Evolutionary conservation across 2,888 invertebrate species (phyloP), one percentile per base, ranked within the genome.

Genomic region (Macaria notata): DNA sequence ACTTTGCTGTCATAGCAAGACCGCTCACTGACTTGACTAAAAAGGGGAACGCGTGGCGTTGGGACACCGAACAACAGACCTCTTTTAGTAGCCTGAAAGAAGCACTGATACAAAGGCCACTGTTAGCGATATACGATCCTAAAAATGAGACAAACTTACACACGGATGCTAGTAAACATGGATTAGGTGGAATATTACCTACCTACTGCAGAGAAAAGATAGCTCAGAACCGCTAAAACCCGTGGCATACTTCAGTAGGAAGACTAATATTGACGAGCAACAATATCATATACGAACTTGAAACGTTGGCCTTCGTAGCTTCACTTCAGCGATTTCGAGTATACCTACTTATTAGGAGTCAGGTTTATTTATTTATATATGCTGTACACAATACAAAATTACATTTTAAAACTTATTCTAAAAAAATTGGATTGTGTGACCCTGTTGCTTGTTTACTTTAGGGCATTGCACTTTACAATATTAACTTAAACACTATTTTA

Each of bases 191-290:
- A 5, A 62, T 61, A 3, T 38, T 61, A 7, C n/a, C n/a, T n/a
- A n/a, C n/a, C n/a, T n/a, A 36, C 6, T 58, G 43, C 61, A 64
- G 33, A 60, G 49, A 33, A 45, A 44, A 8, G 51, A 33, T 6
- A 30, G 9, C 7, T 36, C 49, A 36, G 58, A 49, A 47, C 61
- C 61, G 4, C 39, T 36, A 36, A 36, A 36, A 36, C 44, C 44
- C 3, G 30, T 62, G 7, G 58, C 62, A n/a, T 65, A 57, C 51
- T 65, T 52, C 49, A 65, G 61, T 44, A 55, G 62, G 36, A 38
- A 43, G 55, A 59, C 56, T 56, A 47, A 56, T 53, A 62, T 49
- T 49, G 33, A 9, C 9, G 30, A 56, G 6, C 44, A 44, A 19
- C 19, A 44, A 3, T 44, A 44, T 9, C 44, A 44, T 44, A 36